Evolutionary conservation across 2,888 invertebrate species (phyloP).

Genomic region (Thymelicus lineola): DNA sequence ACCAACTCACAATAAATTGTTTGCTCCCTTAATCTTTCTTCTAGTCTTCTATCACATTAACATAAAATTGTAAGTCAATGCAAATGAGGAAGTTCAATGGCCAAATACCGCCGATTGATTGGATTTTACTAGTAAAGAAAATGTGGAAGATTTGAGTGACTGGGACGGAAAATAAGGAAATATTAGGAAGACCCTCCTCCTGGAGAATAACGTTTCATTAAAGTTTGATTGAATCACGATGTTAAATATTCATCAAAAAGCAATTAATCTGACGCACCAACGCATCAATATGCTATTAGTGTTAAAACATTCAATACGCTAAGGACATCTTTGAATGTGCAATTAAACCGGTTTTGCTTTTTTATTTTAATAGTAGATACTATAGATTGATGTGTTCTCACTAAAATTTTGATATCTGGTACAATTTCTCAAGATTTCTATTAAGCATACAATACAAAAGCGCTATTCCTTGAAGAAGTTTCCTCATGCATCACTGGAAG

Average conservation of each 20-base stretch:
- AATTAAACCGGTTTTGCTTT: background rate
- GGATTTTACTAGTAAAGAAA: constrained; percentile 10
- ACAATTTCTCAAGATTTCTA: too few relatives aligned
- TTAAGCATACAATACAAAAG: too few relatives aligned
- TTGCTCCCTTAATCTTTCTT: background rate
- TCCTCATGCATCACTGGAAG: too few relatives aligned
- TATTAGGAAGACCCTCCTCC: background rate
- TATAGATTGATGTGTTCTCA: background rate
- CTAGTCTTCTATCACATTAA: background rate
- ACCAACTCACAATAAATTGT: background rate
- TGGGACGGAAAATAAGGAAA: constrained; percentile 11
- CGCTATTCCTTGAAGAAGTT: too few relatives aligned
- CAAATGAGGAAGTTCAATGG: background rate
- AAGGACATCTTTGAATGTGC: constrained; percentile 6
- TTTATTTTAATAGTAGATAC: background rate
- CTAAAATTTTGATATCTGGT: too few relatives aligned
- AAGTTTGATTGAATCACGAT: background rate
- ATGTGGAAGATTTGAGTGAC: constrained; percentile 1
- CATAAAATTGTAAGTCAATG: background rate
- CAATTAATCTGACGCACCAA: constrained; percentile 5
- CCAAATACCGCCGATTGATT: constrained; percentile 12
- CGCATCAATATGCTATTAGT: constrained; percentile 13
- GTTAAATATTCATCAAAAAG: constrained; percentile 9
- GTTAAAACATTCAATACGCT: constrained; percentile 1
- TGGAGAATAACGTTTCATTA: constrained; percentile 5